phyloP scores from a whole-genome alignment of 2,797 vertebrate genomes.

The Argyrosomus regius region DNA sequence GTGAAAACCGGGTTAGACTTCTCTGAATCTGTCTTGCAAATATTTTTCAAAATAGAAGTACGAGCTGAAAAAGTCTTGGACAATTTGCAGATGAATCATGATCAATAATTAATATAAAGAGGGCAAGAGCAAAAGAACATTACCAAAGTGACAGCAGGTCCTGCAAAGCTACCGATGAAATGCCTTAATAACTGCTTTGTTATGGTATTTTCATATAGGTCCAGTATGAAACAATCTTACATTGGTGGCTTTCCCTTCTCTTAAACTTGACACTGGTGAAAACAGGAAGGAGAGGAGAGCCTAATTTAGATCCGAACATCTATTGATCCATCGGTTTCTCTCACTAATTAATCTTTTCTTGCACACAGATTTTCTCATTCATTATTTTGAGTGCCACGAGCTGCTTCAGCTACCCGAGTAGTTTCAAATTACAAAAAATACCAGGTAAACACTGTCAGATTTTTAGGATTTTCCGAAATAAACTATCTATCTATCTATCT shows the following conservation, averaged over 20 bases:
- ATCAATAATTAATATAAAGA: conserved; percentile 40
- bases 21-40: conserved; percentile 10
- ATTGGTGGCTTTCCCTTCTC: neutral
- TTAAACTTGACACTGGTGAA: conserved; percentile 12
- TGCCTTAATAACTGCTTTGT: conserved; percentile 46
- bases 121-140: conserved; percentile 1
- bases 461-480: neutral
- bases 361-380: conserved; percentile 19
- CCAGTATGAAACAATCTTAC: conserved; percentile 4
- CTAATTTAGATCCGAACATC: conserved; percentile 46
- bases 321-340: conserved; percentile 44
- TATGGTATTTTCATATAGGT: conserved; percentile 30
- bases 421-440: conserved; percentile 19
- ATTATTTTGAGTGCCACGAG: conserved; percentile 38
- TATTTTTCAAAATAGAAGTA: conserved; percentile 10
- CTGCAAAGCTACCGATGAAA: conserved; percentile 28
- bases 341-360: conserved; percentile 53
- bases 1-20: neutral
- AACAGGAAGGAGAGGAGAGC: conserved; percentile 17
- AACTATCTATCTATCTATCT: neutral
- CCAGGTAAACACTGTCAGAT: neutral
- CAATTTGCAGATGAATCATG: conserved; percentile 19
- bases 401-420: neutral
- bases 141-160: conserved; percentile 12
- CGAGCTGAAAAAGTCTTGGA: neutral